These are phyloP conservation scores for Antennarius striatus DNA, from an alignment of 2,113 vertebrate species.

Conservation along the genomic window DNA sequence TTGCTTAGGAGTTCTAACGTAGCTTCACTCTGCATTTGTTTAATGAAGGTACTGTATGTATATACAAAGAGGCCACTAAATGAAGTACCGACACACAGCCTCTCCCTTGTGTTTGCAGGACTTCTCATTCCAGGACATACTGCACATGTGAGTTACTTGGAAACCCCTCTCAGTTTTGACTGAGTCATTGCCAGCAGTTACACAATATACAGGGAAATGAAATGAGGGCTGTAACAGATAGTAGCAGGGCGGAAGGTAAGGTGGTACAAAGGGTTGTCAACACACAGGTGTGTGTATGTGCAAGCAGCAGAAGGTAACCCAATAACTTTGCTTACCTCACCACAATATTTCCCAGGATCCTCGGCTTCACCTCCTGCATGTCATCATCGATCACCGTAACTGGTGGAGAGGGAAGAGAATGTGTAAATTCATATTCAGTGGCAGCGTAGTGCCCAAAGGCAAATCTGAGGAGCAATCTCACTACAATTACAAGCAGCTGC, in stretches of 20 bases:
- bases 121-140: conserved; percentile 5
- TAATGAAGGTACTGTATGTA: too few relatives aligned
- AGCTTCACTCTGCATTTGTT: too few relatives aligned
- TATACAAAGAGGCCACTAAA: not conserved
- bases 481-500: conserved; percentile 3
- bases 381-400: conserved; percentile 90
- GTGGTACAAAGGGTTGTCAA: not conserved
- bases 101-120: conserved; percentile 37
- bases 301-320: not conserved
- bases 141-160: conserved; percentile 26
- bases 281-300: conserved; percentile 4
- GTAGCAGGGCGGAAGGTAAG: conserved; percentile 3
- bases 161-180: conserved; percentile 38
- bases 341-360: conserved; percentile 92
- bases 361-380: conserved; percentile 84
- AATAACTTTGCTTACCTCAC: conserved; percentile 85
- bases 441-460: not conserved
- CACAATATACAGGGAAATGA: conserved; percentile 6
- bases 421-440: conserved; percentile 29
- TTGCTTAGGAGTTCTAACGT: too few relatives aligned
- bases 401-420: conserved; percentile 61
- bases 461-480: conserved; percentile 2
- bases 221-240: conserved; percentile 38
- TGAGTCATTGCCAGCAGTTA: conserved; percentile 30
- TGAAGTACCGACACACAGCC: conserved; percentile 18